Evolutionary conservation across 2,888 invertebrate species (phyloP).

Genomic region (Galerucella nymphaeae): DNA sequence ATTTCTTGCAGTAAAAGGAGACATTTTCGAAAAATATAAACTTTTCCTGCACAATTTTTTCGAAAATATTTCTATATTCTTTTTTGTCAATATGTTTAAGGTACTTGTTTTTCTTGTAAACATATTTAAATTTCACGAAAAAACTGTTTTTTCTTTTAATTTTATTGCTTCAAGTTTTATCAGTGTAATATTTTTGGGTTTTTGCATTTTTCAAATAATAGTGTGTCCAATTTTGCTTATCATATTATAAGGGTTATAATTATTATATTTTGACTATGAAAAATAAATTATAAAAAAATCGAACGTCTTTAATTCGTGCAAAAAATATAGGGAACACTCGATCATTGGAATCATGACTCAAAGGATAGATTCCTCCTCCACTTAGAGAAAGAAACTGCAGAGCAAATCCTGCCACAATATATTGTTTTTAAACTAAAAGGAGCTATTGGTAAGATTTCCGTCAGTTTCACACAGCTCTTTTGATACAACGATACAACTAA

Average conservation of each 20-base stretch:
- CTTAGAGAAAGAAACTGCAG: too few relatives aligned
- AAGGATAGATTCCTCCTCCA: too few relatives aligned
- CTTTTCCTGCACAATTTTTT: slow-evolving; percentile 39
- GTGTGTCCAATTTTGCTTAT: slow-evolving; percentile 61
- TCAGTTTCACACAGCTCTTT: too few relatives aligned
- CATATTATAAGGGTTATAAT: slow-evolving; percentile 58
- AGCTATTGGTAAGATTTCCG: too few relatives aligned
- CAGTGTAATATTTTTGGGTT: slow-evolving; percentile 45
- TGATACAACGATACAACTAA: too few relatives aligned
- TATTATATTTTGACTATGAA: slow-evolving; percentile 62
- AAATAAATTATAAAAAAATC: slow-evolving; percentile 53
- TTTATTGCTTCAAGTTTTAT: slow-evolving; percentile 43
- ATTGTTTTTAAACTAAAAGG: too few relatives aligned
- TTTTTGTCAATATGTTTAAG: slow-evolving; percentile 19
- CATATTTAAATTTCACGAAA: slow-evolving; percentile 24
- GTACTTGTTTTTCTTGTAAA: slow-evolving; percentile 23
- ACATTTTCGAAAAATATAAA: slow-evolving; percentile 38
- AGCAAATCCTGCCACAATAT: too few relatives aligned
- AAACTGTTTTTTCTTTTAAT: slow-evolving; percentile 37
- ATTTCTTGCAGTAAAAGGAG: slow-evolving; percentile 33
- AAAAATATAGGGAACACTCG: not conserved
- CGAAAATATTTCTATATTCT: slow-evolving; percentile 34
- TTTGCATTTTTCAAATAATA: slow-evolving; percentile 54
- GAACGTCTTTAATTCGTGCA: slow-evolving; percentile 16
- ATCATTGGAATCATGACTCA: not conserved